Conservation (phyloP, 2,113 vertebrate genomes). For the Sclerurus mexicanus region DNA sequence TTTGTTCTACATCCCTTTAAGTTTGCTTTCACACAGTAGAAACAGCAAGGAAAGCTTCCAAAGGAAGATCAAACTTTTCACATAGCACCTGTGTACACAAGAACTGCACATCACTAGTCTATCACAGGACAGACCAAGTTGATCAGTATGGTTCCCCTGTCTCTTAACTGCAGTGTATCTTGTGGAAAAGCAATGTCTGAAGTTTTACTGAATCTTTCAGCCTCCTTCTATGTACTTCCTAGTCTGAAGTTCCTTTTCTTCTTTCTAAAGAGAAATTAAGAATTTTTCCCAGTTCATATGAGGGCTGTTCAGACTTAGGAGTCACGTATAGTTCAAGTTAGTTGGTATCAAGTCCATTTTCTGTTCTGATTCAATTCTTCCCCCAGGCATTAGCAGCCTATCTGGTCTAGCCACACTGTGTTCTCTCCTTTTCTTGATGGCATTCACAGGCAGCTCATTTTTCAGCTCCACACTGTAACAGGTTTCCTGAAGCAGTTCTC, state of each 20-base stretch:
- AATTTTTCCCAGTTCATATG: neutral
- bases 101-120: neutral
- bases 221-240: neutral
- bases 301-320: neutral
- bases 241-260: too few relatives aligned
- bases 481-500: neutral
- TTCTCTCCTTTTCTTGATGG: neutral
- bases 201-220: neutral
- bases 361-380: neutral
- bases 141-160: neutral
- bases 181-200: neutral
- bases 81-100: neutral
- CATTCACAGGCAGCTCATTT: neutral
- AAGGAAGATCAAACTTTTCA: neutral
- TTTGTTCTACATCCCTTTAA: neutral
- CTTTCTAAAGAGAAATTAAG: neutral
- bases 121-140: neutral
- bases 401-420: neutral
- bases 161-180: neutral
- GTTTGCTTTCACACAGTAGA: neutral
- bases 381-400: neutral
- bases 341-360: neutral
- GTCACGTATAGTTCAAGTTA: rapidly evolving
- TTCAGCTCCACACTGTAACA: neutral
- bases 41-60: neutral